These are phyloP conservation scores for Urocyon cinereoargenteus DNA, from an alignment of 2,797 vertebrate species.

Conservation along the genomic window DNA sequence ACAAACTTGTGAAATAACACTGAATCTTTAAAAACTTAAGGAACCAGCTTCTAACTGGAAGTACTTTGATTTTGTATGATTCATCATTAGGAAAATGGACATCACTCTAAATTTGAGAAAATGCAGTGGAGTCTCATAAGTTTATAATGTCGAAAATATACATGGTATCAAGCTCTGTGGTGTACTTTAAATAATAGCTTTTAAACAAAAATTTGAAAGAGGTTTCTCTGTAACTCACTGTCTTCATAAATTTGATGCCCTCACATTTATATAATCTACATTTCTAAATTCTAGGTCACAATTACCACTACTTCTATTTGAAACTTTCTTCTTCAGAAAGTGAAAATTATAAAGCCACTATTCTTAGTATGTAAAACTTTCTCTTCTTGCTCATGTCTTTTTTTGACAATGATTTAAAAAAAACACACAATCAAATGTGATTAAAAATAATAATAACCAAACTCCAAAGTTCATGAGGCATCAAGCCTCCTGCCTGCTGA, in stretches of 20 bases:
- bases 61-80: slow-evolving; percentile 37
- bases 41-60: background rate
- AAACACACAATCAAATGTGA: background rate
- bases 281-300: slow-evolving; percentile 50
- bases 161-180: background rate
- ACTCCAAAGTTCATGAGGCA: background rate
- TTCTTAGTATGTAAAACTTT: background rate
- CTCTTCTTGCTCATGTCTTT: background rate
- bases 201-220: slow-evolving; percentile 55
- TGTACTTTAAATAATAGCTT: slow-evolving; percentile 27
- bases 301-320: slow-evolving; percentile 38
- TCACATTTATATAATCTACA: slow-evolving; percentile 8
- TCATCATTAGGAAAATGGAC: slow-evolving; percentile 2
- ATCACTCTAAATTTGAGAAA: slow-evolving; percentile 49
- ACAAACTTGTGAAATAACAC: background rate
- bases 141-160: slow-evolving; percentile 34
- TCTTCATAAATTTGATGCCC: slow-evolving; percentile 24
- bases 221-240: background rate
- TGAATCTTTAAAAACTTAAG: background rate
- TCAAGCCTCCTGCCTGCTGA: background rate
- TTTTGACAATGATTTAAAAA: background rate
- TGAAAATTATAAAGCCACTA: slow-evolving; percentile 4
- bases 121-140: background rate
- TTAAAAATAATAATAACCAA: background rate
- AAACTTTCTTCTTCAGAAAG: slow-evolving; percentile 44